Conservation (phyloP, 2,888 invertebrate genomes). For the Tholera decimalis region DNA sequence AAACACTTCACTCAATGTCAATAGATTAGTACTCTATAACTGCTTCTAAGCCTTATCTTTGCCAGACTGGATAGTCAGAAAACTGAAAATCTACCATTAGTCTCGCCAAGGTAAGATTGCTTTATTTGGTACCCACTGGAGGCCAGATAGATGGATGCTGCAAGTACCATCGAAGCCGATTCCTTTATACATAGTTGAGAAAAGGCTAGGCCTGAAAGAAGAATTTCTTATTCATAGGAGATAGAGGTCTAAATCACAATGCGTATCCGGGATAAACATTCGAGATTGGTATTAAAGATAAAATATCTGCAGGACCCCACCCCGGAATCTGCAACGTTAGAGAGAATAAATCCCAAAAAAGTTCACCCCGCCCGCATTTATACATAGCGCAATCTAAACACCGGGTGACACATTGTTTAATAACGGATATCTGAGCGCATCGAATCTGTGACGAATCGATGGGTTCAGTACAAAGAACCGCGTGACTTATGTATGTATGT, state of each 20-base stretch:
- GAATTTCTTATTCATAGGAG: no score
- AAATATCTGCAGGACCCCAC: not conserved
- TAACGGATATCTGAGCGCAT: constrained; percentile 62
- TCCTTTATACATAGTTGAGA: no score
- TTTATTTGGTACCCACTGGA: no score
- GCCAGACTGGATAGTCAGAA: no score
- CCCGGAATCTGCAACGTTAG: constrained; percentile 12
- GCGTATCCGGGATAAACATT: no score
- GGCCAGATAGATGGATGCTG: no score
- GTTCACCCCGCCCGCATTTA: constrained; percentile 21
- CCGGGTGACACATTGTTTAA: constrained; percentile 59
- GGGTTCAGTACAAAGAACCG: constrained; percentile 54
- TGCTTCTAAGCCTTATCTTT: not conserved
- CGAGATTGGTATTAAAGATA: not conserved
- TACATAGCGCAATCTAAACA: constrained; percentile 41
- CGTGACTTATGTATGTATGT: constrained; percentile 62
- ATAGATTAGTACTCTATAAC: not conserved
- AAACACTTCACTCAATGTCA: no score
- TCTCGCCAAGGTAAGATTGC: no score
- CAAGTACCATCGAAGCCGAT: no score
- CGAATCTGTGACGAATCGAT: constrained; percentile 68
- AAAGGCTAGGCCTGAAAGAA: no score
- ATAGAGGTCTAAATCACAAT: no score
- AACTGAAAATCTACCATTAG: no score
- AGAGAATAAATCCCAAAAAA: not conserved